A percentile compares a stretch with the other conserved stretches of the same genome.
These are phyloP conservation scores for Plecotus auritus DNA, from an alignment of 2,113 vertebrate species.

Conservation along the genomic window DNA sequence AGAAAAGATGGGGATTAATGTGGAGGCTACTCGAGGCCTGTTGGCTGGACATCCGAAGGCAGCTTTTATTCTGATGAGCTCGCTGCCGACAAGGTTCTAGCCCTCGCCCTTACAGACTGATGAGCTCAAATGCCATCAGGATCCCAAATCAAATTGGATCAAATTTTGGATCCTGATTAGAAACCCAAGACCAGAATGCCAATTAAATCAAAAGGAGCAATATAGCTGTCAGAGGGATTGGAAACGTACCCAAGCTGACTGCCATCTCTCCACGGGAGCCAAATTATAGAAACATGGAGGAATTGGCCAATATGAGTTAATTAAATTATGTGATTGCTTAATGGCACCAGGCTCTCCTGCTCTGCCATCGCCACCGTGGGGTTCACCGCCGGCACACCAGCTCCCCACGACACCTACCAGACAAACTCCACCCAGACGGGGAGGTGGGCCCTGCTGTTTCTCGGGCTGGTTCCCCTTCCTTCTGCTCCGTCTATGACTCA, in stretches of 20 bases:
- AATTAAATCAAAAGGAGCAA: conserved; percentile 5
- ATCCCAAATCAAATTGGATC: not conserved
- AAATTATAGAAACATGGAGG: not conserved
- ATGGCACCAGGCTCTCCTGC: not conserved
- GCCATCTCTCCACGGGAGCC: not conserved
- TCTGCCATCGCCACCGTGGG: not conserved
- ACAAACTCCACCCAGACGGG: not conserved
- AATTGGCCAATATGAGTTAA: not conserved
- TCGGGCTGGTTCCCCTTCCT: not conserved
- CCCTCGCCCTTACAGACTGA: not conserved
- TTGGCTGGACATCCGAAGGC: not conserved
- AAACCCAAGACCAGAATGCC: not conserved
- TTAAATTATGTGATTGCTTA: conserved; percentile 22
- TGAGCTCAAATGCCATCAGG: not conserved
- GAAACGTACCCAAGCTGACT: not conserved
- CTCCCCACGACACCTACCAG: not conserved
- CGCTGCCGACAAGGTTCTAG: not conserved
- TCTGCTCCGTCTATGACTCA: not conserved
- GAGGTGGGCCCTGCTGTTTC: not conserved
- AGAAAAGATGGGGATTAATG: not conserved
- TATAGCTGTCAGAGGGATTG: not conserved
- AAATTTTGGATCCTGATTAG: not conserved
- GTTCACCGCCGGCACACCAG: not conserved
- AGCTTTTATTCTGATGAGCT: conserved; percentile 20
- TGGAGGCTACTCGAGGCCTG: not conserved